Evolutionary conservation across 2,888 invertebrate species (phyloP), one percentile per base, ranked within the genome.

Genomic region (Argyresthia albistria): DNA sequence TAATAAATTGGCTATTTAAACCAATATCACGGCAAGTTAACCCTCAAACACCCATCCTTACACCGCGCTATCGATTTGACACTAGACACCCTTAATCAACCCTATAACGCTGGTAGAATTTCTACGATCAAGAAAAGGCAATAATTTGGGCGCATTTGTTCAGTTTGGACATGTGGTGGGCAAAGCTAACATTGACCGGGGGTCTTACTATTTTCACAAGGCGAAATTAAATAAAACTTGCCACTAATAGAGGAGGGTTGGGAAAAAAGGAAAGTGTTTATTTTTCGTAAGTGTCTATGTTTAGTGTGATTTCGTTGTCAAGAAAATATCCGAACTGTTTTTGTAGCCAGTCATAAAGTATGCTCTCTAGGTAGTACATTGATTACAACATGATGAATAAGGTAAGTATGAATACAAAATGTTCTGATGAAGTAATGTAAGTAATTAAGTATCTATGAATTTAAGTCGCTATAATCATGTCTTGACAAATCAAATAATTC

Each of bases 161-260:
- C 75, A 72, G 36, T 46, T 75, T 70, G 61, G 79, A 69, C 80
- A 70, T 76, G 76, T 73, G 73, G 49, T 51, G 52, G 65, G 61
- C 70, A 73, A 70, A 63, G 73, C 78, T 64, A 82, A 86, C 84
- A 81, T 74, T 78, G 74, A 68, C 74, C 62, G 67, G 69, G 76
- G 72, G 67, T 58, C 61, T 63, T 25, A 25, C 64, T 82, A 76
- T 83, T 81, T 75, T 79, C 78, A 71, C 71, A 76, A 68, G 73
- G 58, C 79, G 66, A 77, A 84, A 86, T 84, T 86, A 86, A 87
- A 87, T 86, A 80, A 82, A 79, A 79, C 79, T 75, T 76, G 61
- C 75, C 62, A 64, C 71, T 79, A 77, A 79, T 80, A 73, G 62
- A 56, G 62, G 66, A 69, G 69, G 73, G 75, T 66, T 54, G 52